Base-by-base conservation (phyloP, 2,888 invertebrate species). In the Patella caerulea region DNA sequence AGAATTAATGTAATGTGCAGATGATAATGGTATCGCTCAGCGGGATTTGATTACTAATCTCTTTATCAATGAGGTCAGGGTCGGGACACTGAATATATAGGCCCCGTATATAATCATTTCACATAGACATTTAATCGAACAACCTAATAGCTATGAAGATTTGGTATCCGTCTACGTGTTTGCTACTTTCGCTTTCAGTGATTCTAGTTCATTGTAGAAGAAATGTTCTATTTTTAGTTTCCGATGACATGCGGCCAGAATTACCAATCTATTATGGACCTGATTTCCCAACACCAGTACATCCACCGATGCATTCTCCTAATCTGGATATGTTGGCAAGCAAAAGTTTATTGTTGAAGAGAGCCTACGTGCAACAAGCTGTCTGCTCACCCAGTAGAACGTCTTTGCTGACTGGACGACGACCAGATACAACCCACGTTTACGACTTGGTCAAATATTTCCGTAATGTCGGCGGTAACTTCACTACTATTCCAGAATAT, bases 391-490 rank as follows among this genome's bases (percentile, higher is more conserved):
- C 85, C 2, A 83, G 83, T 65, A 72, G 85, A 24, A 78, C 85
- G 3, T 83, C 85, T 19, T 78, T 85, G 15, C 76, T 85, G 17
- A 85, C 85, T 2, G 82, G 83, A 14, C 76, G 85, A 14, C 76
- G 85, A 19, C 85, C 85, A 15, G 85, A 85, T 71, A 85, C 85
- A 4, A 84, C 85, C 17, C 80, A 80, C 24, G 80, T 85, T 2
- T 83, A 83, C 54, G 83, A 85, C 59, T 65, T 83, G 14, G n/a
- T 73, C 7, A 72, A 75, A 14, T 84, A 85, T 73, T 85, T 80
- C 71, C 75, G 85, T 3, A 74, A 79, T 15, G 65, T 78, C 0
- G 85, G 85, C 7, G 85, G 85, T 0, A 83, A 84, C 70, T 84
- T 82, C 71, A 83, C 84, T 11, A 83, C 84, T 2, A 79, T 84